These are phyloP conservation scores for Tipula helvola DNA, from an alignment of 2,888 invertebrate genomes.

Conservation along the genomic window DNA sequence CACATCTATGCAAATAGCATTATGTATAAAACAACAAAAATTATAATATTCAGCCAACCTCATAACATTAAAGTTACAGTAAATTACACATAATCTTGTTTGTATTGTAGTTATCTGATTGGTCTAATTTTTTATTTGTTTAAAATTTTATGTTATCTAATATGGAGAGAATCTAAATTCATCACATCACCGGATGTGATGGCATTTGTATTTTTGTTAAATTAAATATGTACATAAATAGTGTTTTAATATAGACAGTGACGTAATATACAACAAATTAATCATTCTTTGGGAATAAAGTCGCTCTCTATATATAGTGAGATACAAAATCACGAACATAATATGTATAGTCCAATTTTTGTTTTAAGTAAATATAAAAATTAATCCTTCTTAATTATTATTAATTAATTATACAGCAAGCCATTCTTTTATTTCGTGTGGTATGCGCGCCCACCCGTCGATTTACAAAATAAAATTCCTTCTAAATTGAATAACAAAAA, in stretches of 20 bases:
- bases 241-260: not conserved
- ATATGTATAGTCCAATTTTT: not conserved
- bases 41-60: not conserved
- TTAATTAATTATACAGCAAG: not conserved
- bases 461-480: not conserved
- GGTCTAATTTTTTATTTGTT: not conserved
- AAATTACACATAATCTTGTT: not conserved
- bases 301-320: too few relatives aligned
- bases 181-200: not conserved
- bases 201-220: not conserved
- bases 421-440: not conserved
- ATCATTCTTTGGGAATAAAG: not conserved
- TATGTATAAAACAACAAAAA: not conserved
- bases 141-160: not conserved
- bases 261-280: not conserved
- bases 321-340: not conserved
- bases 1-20: not conserved
- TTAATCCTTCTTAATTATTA: not conserved
- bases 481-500: not conserved
- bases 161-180: not conserved
- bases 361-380: not conserved
- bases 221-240: not conserved
- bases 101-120: not conserved
- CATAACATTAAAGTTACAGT: not conserved
- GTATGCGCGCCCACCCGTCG: not conserved